Conservation (phyloP, 2,113 vertebrate species). For the Lophotis ruficrista region DNA sequence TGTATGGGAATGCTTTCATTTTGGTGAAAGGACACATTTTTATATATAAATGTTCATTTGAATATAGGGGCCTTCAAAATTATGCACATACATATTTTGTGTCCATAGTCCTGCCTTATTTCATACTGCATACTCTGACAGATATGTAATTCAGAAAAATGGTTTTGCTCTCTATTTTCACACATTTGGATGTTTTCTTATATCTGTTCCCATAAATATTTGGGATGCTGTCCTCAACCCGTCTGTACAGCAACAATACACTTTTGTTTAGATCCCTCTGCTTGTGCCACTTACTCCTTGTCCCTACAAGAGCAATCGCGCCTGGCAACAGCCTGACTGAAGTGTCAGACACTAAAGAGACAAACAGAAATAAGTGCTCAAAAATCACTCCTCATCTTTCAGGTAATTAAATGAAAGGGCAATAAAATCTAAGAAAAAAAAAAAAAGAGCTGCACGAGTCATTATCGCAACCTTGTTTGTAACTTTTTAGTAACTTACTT, state of each 20-base stretch:
- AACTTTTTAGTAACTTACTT: neutral
- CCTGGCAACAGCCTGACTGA: neutral
- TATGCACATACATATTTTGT: neutral
- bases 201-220: neutral
- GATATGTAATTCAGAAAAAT: neutral
- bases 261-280: neutral
- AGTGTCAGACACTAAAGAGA: neutral
- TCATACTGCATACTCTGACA: neutral
- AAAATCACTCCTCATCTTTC: neutral
- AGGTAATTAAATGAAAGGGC: neutral
- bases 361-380: neutral
- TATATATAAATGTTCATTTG: neutral
- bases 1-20: neutral
- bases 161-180: neutral
- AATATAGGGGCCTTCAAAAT: neutral
- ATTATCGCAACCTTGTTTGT: neutral
- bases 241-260: neutral
- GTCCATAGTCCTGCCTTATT: neutral
- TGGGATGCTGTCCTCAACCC: neutral
- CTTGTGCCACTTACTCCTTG: neutral
- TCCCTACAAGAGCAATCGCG: neutral
- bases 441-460: neutral
- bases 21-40: neutral
- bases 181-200: neutral
- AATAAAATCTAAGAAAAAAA: neutral